These are phyloP conservation scores for Ridgeia piscesae DNA, from an alignment of 1,140 invertebrate genomes.

Conservation along the genomic window DNA sequence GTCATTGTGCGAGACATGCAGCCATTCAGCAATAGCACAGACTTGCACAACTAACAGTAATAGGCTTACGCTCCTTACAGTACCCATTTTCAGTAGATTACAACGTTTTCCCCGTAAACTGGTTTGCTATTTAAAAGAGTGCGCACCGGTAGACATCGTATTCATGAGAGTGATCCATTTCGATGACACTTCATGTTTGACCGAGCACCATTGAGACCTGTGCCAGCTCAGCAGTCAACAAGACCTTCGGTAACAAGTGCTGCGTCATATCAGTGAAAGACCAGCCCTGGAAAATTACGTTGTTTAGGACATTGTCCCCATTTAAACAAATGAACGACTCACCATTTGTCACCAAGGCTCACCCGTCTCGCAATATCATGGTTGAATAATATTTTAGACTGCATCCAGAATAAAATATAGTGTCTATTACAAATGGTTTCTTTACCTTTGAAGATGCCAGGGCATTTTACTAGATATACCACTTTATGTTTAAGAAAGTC, in stretches of 20 bases:
- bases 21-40: background rate
- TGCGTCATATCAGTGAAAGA: background rate
- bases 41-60: background rate
- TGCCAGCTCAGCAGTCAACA: background rate
- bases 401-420: too few relatives aligned
- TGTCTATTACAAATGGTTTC: too few relatives aligned
- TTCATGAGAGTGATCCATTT: background rate
- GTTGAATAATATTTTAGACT: too few relatives aligned
- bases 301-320: background rate
- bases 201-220: background rate
- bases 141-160: background rate
- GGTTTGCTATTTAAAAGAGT: background rate
- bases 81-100: background rate
- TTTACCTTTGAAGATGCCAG: too few relatives aligned
- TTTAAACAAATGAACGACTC: background rate
- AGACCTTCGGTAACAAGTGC: too few relatives aligned
- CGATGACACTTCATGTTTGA: background rate
- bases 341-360: background rate
- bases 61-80: too few relatives aligned
- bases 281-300: background rate
- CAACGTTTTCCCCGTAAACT: background rate
- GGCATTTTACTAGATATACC: too few relatives aligned
- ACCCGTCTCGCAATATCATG: background rate
- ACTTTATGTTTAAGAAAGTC: background rate
- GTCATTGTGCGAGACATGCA: background rate